These are phyloP conservation scores for Gymnoscopelus braueri DNA, from an alignment of 2,797 vertebrate genomes.

Conservation along the genomic window DNA sequence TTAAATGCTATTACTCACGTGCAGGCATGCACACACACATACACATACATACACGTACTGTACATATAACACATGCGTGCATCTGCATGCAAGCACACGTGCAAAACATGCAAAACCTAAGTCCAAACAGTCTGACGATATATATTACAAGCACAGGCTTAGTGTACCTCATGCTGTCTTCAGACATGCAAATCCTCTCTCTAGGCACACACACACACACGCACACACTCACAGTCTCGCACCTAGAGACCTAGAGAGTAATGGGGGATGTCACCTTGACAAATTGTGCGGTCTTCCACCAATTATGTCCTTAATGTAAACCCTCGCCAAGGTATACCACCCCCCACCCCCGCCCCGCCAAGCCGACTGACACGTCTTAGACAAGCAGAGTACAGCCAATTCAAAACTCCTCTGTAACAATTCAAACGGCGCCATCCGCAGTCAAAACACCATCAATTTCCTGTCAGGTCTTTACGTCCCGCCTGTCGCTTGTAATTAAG, in stretches of 20 bases:
- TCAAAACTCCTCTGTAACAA: slow-evolving; percentile 75
- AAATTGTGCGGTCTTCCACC: slow-evolving; percentile 61
- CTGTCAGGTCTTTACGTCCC: slow-evolving; percentile 62
- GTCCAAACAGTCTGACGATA: no score
- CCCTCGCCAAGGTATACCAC: slow-evolving; percentile 50
- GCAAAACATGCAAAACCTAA: no score
- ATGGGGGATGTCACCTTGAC: slow-evolving; percentile 64
- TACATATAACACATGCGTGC: no score
- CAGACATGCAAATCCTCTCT: no score
- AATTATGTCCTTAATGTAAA: slow-evolving; percentile 68
- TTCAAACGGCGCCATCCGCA: slow-evolving; percentile 65
- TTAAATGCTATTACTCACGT: no score
- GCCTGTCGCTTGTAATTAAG: slow-evolving; percentile 76
- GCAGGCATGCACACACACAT: neutral
- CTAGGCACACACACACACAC: no score
- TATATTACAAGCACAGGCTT: no score
- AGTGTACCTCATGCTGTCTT: no score
- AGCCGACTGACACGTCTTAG: slow-evolving; percentile 55
- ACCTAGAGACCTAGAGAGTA: slow-evolving; percentile 35
- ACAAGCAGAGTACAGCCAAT: slow-evolving; percentile 75
- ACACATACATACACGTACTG: no score
- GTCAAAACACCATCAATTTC: slow-evolving; percentile 81
- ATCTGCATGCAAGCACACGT: no score
- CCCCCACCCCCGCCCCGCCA: slow-evolving; percentile 32
- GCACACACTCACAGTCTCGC: slow-evolving; percentile 6